Evolutionary conservation across 2,113 vertebrate genomes (phyloP).

Genomic region (Uria aalge): DNA sequence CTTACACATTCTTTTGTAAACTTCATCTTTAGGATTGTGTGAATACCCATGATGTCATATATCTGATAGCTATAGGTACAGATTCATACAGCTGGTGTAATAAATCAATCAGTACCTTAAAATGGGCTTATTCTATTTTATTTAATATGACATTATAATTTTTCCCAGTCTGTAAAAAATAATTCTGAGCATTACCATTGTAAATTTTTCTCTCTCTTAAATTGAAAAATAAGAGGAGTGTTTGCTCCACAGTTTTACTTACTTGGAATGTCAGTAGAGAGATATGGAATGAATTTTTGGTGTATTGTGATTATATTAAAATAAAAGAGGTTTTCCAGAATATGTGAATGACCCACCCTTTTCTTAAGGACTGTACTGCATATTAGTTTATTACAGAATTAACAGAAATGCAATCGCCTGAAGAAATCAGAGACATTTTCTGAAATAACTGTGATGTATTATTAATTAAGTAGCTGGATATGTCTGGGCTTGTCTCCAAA

Average conservation of each 20-base stretch:
- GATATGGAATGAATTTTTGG: not conserved
- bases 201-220: not conserved
- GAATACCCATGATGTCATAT: conserved; percentile 33
- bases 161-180: not conserved
- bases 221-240: not conserved
- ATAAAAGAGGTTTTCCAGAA: not conserved
- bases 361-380: not conserved
- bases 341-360: not conserved
- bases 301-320: not conserved
- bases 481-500: not conserved
- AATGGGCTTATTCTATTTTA: not conserved
- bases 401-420: not conserved
- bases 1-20: not conserved
- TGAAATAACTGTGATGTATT: conserved; percentile 34
- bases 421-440: conserved; percentile 17
- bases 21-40: not conserved
- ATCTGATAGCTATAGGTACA: not conserved
- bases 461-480: conserved; percentile 11
- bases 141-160: not conserved
- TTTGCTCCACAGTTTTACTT: not conserved
- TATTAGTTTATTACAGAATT: not conserved
- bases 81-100: not conserved
- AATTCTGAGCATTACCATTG: not conserved
- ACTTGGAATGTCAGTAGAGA: not conserved
- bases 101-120: not conserved